These are phyloP conservation scores for Euzetes globulus DNA, from an alignment of 2,888 invertebrate genomes.

Conservation along the genomic window DNA sequence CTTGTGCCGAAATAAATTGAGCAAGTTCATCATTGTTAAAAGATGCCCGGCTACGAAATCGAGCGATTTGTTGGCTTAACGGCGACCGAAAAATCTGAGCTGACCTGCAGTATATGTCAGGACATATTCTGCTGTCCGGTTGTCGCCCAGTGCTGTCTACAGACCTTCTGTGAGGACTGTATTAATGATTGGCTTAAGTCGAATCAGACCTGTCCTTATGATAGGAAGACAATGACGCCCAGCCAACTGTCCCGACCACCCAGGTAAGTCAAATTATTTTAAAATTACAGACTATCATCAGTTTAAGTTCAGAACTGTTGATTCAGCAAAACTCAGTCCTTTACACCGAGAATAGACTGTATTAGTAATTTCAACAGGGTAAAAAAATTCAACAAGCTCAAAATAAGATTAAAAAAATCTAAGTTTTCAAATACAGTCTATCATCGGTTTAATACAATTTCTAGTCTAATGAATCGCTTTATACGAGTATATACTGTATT, in stretches of 20 bases:
- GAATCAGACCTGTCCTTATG: constrained; percentile 15
- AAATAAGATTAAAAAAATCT: no score
- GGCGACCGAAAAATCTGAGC: neutral
- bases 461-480: no score
- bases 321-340: no score
- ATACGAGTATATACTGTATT: no score
- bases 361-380: no score
- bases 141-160: constrained; percentile 17
- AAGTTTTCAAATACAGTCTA: no score
- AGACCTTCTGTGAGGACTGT: constrained; percentile 20
- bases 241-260: neutral
- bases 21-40: neutral
- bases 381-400: no score
- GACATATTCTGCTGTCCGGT: constrained; percentile 8
- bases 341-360: no score
- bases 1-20: no score
- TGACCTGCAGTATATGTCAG: constrained; percentile 28
- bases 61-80: neutral
- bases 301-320: no score
- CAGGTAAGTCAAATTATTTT: constrained; percentile 16
- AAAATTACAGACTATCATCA: no score
- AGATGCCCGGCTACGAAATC: constrained; percentile 17
- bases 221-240: neutral
- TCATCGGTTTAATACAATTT: no score
- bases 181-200: constrained; percentile 7